Base-by-base conservation (phyloP, 2,113 vertebrate genomes). In the Gasterosteus aculeatus region DNA sequence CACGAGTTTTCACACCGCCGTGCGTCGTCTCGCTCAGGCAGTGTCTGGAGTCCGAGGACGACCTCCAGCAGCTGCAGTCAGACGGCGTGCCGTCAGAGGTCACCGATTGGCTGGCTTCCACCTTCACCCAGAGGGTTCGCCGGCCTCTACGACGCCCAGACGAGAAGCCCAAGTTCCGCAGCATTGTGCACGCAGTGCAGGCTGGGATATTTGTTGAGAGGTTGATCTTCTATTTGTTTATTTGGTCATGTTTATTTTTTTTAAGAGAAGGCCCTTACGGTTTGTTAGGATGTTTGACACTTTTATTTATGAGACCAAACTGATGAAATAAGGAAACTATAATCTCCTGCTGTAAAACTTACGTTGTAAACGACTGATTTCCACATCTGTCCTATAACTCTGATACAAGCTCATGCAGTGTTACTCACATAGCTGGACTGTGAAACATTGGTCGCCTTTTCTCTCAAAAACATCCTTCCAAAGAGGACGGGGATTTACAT, bases 151-250 rank as follows among this genome's bases (percentile, higher is more conserved):
- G 96, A 0, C 92, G 95, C 0, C 91, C 95, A 0, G 96, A 97
- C 56, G 96, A 98, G 83, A 98, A 98, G 61, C 96, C 96, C 62
- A 97, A 96, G 78, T 98, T 98, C 76, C 96, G 97, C 65, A 98
- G 97, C 93, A 98, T 98, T 2, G 97, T 98, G 7, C 96, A 97
- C 0, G 97, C 97, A 0, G 97, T 98, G 68, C 97, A 98, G 89
- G 97, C 97, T 0, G 97, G 97, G 1, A 98, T 97, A 91, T 98
- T 98, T 56, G 97, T 98, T 73, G 97, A 98, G 75, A 94, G 97
- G 97, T 67, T 72, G 1, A 16, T 47, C 12, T 53, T 57, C 14
- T 31, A 33, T 31, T 5, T 39, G 29, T 54, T 56, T 75, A 26
- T 56, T 46, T 26, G 51, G 6, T 22, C 8, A 2, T 70, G n/a